These are phyloP conservation scores for Metridium senile DNA, from an alignment of 92 coral and sea anemone species.

Conservation along the genomic window DNA sequence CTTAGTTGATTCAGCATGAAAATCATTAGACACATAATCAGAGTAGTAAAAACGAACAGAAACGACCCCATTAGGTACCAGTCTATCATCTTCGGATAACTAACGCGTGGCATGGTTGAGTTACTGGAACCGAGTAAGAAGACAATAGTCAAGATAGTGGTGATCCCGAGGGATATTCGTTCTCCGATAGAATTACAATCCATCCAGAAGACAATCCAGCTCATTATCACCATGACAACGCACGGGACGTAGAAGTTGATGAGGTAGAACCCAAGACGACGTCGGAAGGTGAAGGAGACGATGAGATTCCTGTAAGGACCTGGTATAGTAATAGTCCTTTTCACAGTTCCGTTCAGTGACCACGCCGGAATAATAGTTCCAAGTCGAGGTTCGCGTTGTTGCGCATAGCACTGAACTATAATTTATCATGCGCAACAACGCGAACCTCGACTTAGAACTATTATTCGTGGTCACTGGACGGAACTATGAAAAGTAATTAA, in stretches of 20 bases:
- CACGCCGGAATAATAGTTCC: too few relatives aligned
- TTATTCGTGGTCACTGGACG: too few relatives aligned
- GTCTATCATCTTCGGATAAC: slow-evolving; percentile 98
- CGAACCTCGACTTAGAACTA: too few relatives aligned
- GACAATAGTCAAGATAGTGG: slow-evolving; percentile 94
- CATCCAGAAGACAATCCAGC: slow-evolving; percentile 95
- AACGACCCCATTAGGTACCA: slow-evolving; percentile 97
- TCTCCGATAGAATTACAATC: slow-evolving; percentile 93
- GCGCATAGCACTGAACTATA: too few relatives aligned
- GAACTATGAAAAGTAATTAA: too few relatives aligned
- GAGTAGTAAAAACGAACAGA: slow-evolving; percentile 92
- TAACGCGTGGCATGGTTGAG: slow-evolving; percentile 98
- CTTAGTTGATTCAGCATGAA: slow-evolving; percentile 57
- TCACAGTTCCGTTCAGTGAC: too few relatives aligned
- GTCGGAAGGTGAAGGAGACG: slow-evolving; percentile 81
- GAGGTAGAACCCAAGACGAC: slow-evolving; percentile 92
- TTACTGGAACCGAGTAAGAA: slow-evolving; percentile 95
- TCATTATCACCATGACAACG: slow-evolving; percentile 90
- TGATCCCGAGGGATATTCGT: slow-evolving; percentile 93
- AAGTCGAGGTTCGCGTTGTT: too few relatives aligned
- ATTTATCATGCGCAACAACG: too few relatives aligned
- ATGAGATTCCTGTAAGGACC: slow-evolving; percentile 86
- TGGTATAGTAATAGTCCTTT: slow-evolving; percentile 18
- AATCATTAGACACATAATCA: slow-evolving; percentile 79
- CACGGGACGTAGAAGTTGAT: slow-evolving; percentile 95